Evolutionary conservation across 2,888 invertebrate genomes (phyloP).

Genomic region (Cephus sareptanus): DNA sequence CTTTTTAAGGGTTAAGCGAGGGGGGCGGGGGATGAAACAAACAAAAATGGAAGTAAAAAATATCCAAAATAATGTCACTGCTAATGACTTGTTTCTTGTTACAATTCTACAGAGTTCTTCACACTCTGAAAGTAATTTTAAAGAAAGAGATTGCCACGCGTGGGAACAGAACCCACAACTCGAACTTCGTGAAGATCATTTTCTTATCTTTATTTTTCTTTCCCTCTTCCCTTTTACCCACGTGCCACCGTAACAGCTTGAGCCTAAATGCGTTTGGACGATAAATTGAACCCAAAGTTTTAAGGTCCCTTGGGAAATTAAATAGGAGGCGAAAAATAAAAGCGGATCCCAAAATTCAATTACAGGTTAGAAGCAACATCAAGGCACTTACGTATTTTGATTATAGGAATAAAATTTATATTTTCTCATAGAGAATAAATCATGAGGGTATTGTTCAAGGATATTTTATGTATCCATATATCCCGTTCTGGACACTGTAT

Average conservation of each 20-base stretch:
- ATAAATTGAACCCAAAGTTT: conserved; percentile 11
- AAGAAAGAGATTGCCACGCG: background rate
- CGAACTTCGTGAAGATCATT: background rate
- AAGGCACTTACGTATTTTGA: background rate
- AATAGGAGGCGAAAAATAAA: background rate
- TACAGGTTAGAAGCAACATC: background rate
- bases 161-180: background rate
- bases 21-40: background rate
- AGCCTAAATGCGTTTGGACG: background rate
- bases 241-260: background rate
- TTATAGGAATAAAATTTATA: background rate
- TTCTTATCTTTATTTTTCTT: background rate
- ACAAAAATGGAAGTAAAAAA: background rate
- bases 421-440: background rate
- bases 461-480: background rate
- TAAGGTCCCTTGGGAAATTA: conserved; percentile 8
- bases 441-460: background rate
- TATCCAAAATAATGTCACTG: background rate
- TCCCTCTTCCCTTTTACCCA: background rate
- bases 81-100: background rate
- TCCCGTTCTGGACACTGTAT: background rate
- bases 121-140: background rate
- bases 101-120: background rate
- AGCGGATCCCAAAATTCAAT: background rate
- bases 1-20: background rate